These are phyloP conservation scores for Ibycter americanus DNA, from an alignment of 2,797 vertebrate species.

Conservation along the genomic window DNA sequence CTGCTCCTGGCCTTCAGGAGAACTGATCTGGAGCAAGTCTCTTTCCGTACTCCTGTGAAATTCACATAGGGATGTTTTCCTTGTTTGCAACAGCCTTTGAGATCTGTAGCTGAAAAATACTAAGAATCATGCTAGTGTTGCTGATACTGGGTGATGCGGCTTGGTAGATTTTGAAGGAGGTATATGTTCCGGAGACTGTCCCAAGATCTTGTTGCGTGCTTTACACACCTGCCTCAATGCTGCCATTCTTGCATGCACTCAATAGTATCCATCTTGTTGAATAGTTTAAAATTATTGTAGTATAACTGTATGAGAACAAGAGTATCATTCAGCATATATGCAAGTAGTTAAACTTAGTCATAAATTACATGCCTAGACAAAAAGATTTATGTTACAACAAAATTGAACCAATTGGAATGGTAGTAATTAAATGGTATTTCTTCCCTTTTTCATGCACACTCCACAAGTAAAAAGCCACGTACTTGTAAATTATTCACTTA, in stretches of 20 bases:
- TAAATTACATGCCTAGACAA: background rate
- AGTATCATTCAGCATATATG: background rate
- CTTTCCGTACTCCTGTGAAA: background rate
- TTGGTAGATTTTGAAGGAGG: background rate
- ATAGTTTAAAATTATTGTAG: background rate
- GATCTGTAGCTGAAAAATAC: background rate
- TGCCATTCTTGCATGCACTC: background rate
- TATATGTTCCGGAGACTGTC: background rate
- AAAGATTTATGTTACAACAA: background rate
- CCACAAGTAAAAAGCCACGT: background rate
- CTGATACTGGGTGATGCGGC: background rate
- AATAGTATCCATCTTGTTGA: background rate
- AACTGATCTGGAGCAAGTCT: background rate
- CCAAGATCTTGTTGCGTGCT: background rate
- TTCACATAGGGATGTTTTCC: background rate
- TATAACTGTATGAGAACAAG: background rate
- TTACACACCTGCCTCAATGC: background rate
- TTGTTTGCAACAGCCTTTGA: background rate
- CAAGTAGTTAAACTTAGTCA: background rate
- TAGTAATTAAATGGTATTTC: background rate
- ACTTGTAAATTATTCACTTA: slow-evolving; percentile 41
- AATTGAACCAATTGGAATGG: background rate
- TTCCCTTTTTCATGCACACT: background rate
- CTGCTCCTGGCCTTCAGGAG: background rate
- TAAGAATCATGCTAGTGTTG: background rate